Percentiles rank a stretch among this genome's conserved stretches.
phyloP scores from a whole-genome alignment of 2,888 invertebrate species.

The Oeneis ivallda region DNA sequence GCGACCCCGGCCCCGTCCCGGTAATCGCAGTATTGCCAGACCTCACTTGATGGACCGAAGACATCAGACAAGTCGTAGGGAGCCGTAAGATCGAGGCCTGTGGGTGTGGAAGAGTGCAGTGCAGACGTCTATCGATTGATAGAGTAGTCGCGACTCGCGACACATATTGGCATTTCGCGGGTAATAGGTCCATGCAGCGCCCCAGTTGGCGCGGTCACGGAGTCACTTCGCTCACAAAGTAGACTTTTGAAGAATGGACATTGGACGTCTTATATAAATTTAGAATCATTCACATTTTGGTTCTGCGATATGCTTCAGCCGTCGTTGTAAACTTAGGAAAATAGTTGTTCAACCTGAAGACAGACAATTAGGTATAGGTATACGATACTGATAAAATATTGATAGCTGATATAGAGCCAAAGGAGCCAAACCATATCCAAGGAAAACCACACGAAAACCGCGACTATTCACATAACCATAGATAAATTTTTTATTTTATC shows the following conservation, averaged over 20 bases:
- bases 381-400: not conserved
- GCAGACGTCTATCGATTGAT: too few relatives aligned
- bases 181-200: constrained; percentile 20
- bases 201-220: constrained; percentile 1
- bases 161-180: too few relatives aligned
- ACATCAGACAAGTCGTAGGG: too few relatives aligned
- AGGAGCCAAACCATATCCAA: constrained; percentile 18
- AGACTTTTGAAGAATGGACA: constrained; percentile 36
- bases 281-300: constrained; percentile 28
- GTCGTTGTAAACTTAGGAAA: not conserved
- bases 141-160: too few relatives aligned
- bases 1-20: too few relatives aligned
- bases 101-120: too few relatives aligned
- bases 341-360: too few relatives aligned
- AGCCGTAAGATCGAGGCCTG: too few relatives aligned
- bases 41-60: too few relatives aligned
- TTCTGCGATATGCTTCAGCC: not conserved
- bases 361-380: too few relatives aligned
- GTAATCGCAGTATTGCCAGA: too few relatives aligned
- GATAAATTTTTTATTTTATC: too few relatives aligned
- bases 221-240: constrained; percentile 17
- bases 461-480: constrained; percentile 23
- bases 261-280: constrained; percentile 38
- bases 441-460: constrained; percentile 30
- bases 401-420: not conserved